Percentiles rank a stretch among this genome's conserved stretches.
Conservation (phyloP, 30 jellyfish, hydroid and myxozoan species). For the Cassiopea xamachana region DNA sequence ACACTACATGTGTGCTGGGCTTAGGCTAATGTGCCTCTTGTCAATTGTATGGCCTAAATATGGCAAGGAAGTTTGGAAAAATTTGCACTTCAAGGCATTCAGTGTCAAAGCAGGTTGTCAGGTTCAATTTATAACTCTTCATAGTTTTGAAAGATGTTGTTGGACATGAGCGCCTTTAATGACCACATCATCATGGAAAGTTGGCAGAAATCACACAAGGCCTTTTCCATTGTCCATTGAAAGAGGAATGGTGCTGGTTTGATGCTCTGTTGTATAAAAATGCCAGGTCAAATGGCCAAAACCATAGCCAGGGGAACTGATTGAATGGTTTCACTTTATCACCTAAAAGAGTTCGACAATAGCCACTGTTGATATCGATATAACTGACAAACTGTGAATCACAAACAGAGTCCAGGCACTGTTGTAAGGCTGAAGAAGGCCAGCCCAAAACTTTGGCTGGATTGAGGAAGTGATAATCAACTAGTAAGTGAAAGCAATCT, state of each 20-base stretch:
- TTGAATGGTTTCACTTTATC: neutral
- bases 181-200: constrained; percentile 31
- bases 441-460: neutral
- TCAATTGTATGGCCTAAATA: constrained; percentile 46
- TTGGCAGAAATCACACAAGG: constrained; percentile 27
- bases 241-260: constrained; percentile 22
- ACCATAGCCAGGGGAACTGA: neutral
- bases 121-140: constrained; percentile 33
- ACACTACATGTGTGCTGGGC: neutral
- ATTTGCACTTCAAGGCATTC: constrained; percentile 52
- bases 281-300: constrained; percentile 20
- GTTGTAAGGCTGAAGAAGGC: neutral
- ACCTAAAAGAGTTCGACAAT: neutral
- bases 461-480: constrained; percentile 1
- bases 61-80: constrained; percentile 25
- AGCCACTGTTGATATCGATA: neutral
- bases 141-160: constrained; percentile 30
- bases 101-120: neutral
- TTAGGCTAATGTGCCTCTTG: constrained; percentile 27
- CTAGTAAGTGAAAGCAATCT: constrained; percentile 15
- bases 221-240: constrained; percentile 45
- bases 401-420: neutral
- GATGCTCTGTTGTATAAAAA: constrained; percentile 54
- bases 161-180: constrained; percentile 10
- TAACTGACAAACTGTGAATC: neutral